Base-by-base conservation (phyloP, 2,888 invertebrate species). In the Drosophila diplacantha region DNA sequence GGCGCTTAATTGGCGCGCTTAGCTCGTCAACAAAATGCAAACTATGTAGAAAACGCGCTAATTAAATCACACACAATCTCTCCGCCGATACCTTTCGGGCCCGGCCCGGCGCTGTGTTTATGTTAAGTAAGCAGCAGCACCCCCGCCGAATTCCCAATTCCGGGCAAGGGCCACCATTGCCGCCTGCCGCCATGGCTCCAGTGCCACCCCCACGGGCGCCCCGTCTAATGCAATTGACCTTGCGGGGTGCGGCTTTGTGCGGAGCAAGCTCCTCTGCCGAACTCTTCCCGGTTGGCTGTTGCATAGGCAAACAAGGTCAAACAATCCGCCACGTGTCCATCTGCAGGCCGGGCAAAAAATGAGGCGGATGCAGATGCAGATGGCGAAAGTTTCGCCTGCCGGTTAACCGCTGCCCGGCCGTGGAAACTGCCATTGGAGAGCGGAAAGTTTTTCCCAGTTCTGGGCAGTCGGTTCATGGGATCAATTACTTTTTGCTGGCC, bases 1-100 rank as follows among this genome's bases (percentile, higher is more conserved):
- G 66, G 66, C 68, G 72, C 70, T 74, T 81, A 81, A 81, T 82
- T 84, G 84, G 74, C 72, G 74, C 78, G 78, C 84, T 84, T 81
- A 81, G 81, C 83, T 84, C 74, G 84, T 81, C 80, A 82, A 78
- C 81, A 69, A 81, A 57, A 74, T 75, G 74, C 72, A 62, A 84
- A 79, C 83, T 79, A 79, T 81, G 83, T 71, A 69, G 68, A 70
- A 46, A 58, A 76, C 56, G 41, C 61, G 68, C 81, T 79, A 83
- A 79, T 79, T 79, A 71, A 81, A 75, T 79, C 74, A 83, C 69
- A 68, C 64, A 52, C 69, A 76, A 51, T 49, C 54, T 49, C 54
- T 38, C 46, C n/a, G 38, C 24, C 37, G 39, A 32, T 31, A 39
- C 46, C 51, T 50, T 69, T 43, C 0, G 41, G 26, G 11, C 41